Evolutionary conservation across 1,140 invertebrate species (phyloP), one percentile per base, ranked within the genome.

Genomic region (Thalassaphorura encarpata): DNA sequence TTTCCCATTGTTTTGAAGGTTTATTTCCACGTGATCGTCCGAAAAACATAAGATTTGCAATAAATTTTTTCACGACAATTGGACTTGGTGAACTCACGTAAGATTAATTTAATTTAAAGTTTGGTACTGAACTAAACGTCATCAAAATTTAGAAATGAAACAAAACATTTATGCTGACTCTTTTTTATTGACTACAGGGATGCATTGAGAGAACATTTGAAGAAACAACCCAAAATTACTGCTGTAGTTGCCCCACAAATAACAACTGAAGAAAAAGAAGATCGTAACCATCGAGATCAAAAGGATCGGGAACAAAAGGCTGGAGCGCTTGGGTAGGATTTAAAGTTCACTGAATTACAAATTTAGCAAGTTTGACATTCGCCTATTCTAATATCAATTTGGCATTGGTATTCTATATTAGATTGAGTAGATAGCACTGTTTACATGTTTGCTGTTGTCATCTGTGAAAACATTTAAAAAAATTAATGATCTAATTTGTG

Each of bases 61-160:
- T 99, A 42, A 99, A 99, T 69, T 99, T 98, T 72, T 99, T 99
- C 69, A 99, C 96, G 0, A 92, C 93, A 1, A 98, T 98, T 71
- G 96, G 95, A 64, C 76, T 99, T 19, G 96, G 95, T 53, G 94
- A 93, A 0, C 72, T 99, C 0, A 99, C 96, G 74, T 81, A 73
- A 77, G 77, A n/a, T n/a, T n/a, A 75, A 58, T 46, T 33, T 23
- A 46, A 48, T 48, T 28, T 24, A 33, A 19, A 11, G 23, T 46
- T 21, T 47, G 23, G 47, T 51, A 40, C n/a, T n/a, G n/a, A n/a
- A n/a, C n/a, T n/a, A n/a, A n/a, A n/a, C n/a, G n/a, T n/a, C n/a
- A n/a, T n/a, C 1, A 51, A 51, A 13, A 36, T 27, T 23, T 2
- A 42, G 21, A 21, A 42, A 51, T 26, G 2, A 28, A 29, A 23